A percentile compares a stretch with the other conserved stretches of the same genome.
These are phyloP conservation scores for Corella eumyota DNA, from an alignment of 23 tunicate genomes.

Conservation along the genomic window DNA sequence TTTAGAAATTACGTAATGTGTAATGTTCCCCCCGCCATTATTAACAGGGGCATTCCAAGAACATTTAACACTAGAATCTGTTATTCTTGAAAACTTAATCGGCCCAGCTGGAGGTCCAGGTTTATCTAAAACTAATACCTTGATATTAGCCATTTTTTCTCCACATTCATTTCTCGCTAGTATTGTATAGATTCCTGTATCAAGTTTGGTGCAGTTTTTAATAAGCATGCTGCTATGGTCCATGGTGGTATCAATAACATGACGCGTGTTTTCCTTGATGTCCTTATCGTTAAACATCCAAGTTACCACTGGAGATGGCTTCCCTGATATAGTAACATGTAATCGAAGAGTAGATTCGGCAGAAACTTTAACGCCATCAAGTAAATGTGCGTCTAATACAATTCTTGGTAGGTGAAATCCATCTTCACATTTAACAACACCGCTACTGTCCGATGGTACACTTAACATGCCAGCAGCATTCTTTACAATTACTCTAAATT, in stretches of 20 bases:
- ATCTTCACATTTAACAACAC: constrained; percentile 38
- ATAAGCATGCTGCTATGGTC: constrained; percentile 28
- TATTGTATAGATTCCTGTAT: constrained; percentile 29
- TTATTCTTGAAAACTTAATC: constrained; percentile 30
- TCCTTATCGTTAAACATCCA: constrained; percentile 26
- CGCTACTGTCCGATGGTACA: constrained; percentile 33
- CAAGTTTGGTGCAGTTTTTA: constrained; percentile 20
- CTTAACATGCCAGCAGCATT: constrained; percentile 47
- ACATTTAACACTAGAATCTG: constrained; percentile 16
- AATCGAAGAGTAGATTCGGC: constrained; percentile 18
- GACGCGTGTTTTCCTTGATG: constrained; percentile 6
- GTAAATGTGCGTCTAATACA: constrained; percentile 20
- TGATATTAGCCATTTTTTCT: constrained; percentile 37
- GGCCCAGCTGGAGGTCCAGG: constrained; percentile 72
- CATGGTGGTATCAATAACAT: constrained; percentile 7
- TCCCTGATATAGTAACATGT: constrained; percentile 23
- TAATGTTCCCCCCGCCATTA: constrained; percentile 40
- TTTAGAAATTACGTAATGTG: constrained; percentile 32
- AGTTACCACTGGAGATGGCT: constrained; percentile 24
- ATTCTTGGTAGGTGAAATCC: constrained; percentile 35
- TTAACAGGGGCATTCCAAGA: constrained; percentile 29
- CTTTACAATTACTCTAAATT: constrained; percentile 41
- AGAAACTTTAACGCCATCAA: constrained; percentile 36
- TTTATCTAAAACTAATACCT: constrained; percentile 26
- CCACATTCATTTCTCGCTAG: constrained; percentile 38